Evolutionary conservation across 2,888 invertebrate species (phyloP).

Genomic region (Caenorhabditis sp.): DNA sequence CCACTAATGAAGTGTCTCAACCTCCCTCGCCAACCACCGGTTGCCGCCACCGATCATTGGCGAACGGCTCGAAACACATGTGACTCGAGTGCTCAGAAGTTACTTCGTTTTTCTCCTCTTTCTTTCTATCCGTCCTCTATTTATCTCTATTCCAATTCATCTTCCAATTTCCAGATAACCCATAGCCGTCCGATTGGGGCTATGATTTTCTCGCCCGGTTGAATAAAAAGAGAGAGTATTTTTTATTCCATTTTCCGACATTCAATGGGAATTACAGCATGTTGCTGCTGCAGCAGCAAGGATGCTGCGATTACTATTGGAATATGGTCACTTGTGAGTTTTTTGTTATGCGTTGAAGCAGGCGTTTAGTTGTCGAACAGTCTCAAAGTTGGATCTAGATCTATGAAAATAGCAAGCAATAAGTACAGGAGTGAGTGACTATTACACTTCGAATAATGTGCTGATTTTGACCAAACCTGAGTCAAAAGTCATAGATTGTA

Average conservation of each 20-base stretch:
- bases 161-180: not conserved
- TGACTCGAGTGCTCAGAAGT: slow-evolving; percentile 18
- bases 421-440: no score
- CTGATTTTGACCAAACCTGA: no score
- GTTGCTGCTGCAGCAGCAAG: slow-evolving; percentile 83
- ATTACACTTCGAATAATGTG: no score
- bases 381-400: no score
- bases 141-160: not conserved
- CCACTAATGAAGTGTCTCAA: slow-evolving; percentile 40
- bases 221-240: slow-evolving; percentile 16
- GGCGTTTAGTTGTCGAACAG: no score
- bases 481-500: no score
- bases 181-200: slow-evolving; percentile 18
- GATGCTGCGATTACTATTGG: slow-evolving; percentile 82
- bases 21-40: no score
- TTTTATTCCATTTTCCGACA: not conserved
- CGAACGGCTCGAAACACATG: slow-evolving; percentile 17
- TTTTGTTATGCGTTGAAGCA: not conserved
- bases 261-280: slow-evolving; percentile 79
- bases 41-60: slow-evolving; percentile 20
- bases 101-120: slow-evolving; percentile 9
- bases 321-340: slow-evolving; percentile 82
- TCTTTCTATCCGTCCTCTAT: not conserved
- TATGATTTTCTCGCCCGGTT: slow-evolving; percentile 62
- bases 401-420: no score